Base-by-base conservation (phyloP, 1,140 invertebrate genomes). In the Copidosoma floridanum region DNA sequence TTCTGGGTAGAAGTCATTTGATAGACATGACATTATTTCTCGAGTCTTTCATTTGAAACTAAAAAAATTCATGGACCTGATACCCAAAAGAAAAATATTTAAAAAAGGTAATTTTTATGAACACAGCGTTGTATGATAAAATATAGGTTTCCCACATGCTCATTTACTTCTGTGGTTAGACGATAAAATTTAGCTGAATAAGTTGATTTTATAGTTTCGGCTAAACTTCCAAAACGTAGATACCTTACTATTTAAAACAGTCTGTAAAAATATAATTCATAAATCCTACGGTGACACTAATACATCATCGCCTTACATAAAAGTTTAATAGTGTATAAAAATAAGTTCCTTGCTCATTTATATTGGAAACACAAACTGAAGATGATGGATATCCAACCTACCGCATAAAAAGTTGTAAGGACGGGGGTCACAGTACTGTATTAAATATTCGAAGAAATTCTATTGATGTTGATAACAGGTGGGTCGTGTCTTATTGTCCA, bases 401-500 rank as follows among this genome's bases (percentile, higher is more conserved):
- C 12, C 29, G 29, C 12, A 4, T 8, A 23, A 11, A 14, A 21
- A 46, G 8, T 46, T 5, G 6, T 32, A 12, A 32, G 29, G 29
- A 32, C 12, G 29, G 29, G 12, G 29, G 29, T 32, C 29, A 32
- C 6, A 32, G 6, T 32, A 12, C 29, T 32, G 12, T 12, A 32
- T 32, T 32, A 32, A 32, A 32, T n/a, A 41, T n/a, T 7, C 12
- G 6, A 8, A n/a, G 12, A 14, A 41, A 41, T 6, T n/a, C 16
- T 12, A 21, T 46, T 23, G 43, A 46, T 23, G 54, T 70, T 12
- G 62, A 68, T 62, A 73, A 74, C 50, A 32, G 46, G 24, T 73
- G 47, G 58, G 62, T 77, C 23, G 71, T 78, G 3, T 70, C 76
- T 1, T 78, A 75, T 57, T 77, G 72, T 65, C 50, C 59, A 47